Conservation (phyloP, 2,797 vertebrate genomes). For the Mallotus villosus region DNA sequence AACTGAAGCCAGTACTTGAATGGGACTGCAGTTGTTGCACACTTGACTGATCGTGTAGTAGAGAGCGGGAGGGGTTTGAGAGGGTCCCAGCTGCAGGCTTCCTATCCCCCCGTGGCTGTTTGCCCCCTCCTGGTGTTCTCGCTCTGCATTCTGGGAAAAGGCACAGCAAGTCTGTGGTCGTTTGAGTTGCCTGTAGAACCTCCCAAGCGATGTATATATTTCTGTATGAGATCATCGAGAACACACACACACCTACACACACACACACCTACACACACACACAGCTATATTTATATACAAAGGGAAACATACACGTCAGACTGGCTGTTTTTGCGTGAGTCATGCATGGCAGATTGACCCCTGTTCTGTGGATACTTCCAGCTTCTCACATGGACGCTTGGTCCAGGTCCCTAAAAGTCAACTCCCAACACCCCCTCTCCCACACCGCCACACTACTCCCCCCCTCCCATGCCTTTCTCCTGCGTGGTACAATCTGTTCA, state of each 20-base stretch:
- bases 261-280: not conserved
- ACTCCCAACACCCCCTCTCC: not conserved
- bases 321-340: not conserved
- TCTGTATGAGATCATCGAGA: not conserved
- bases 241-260: not conserved
- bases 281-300: not conserved
- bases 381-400: not conserved
- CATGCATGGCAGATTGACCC: not conserved
- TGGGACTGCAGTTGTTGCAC: slow-evolving; percentile 27
- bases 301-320: not conserved
- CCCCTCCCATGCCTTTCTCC: no score
- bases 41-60: slow-evolving; percentile 49
- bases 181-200: not conserved
- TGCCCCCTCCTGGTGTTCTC: not conserved
- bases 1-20: slow-evolving; percentile 1
- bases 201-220: not conserved
- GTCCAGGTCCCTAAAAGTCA: not conserved
- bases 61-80: slow-evolving; percentile 33
- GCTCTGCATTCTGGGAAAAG: slow-evolving; percentile 33
- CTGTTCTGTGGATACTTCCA: not conserved
- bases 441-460: no score
- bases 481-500: no score
- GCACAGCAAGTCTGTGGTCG: slow-evolving; percentile 1
- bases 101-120: slow-evolving; percentile 19
- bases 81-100: slow-evolving; percentile 42